Evolutionary conservation across 2,888 invertebrate species (phyloP).

Genomic region (Zeuzera pyrina): DNA sequence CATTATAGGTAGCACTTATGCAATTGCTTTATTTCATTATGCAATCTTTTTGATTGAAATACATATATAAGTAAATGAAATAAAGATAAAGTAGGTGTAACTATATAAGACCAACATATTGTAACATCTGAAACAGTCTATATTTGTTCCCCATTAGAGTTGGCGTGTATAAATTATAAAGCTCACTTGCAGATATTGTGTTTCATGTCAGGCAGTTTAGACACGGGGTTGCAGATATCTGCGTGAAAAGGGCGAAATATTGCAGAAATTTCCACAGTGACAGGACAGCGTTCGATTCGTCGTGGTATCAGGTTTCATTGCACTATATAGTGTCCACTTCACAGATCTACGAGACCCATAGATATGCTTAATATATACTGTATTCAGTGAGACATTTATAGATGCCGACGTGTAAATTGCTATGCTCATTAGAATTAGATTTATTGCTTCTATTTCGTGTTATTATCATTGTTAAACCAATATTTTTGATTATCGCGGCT

Average conservation of each 20-base stretch:
- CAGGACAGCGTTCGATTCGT: conserved; percentile 71
- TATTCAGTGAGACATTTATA: conserved; percentile 56
- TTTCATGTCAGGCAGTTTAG: conserved; percentile 69
- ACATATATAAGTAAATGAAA: no score
- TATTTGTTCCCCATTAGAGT: conserved; percentile 36
- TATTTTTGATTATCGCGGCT: no score
- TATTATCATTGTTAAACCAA: no score
- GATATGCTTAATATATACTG: conserved; percentile 35
- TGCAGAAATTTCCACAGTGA: conserved; percentile 69
- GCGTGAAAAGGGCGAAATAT: conserved; percentile 72
- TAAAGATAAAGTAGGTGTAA: no score
- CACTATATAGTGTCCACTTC: conserved; percentile 36
- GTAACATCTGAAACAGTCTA: conserved; percentile 34
- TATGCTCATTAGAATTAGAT: conserved; percentile 47
- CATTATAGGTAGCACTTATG: no score
- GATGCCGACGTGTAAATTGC: conserved; percentile 49
- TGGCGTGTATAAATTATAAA: conserved; percentile 63
- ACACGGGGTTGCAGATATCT: conserved; percentile 64
- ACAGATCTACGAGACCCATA: conserved; percentile 41
- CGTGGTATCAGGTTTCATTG: conserved; percentile 70
- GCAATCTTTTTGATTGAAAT: no score
- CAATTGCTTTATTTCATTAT: no score
- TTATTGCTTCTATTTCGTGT: no score
- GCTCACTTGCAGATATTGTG: conserved; percentile 63
- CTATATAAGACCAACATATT: no score